Conservation (phyloP, 2,113 vertebrate species). For the Megaceryle maxima region DNA sequence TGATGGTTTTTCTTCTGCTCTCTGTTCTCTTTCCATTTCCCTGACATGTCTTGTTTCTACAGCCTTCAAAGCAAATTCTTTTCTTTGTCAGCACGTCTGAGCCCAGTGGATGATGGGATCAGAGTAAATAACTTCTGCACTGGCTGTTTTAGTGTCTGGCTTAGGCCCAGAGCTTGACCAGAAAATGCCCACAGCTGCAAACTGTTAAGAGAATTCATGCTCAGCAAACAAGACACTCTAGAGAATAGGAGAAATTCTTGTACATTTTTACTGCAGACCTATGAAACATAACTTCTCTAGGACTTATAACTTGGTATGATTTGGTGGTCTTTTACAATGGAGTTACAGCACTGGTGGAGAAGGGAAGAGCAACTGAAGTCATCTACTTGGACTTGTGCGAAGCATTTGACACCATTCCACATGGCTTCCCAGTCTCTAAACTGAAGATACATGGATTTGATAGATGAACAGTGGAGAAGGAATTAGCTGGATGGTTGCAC, state of each 20-base stretch:
- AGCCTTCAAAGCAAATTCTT: not conserved
- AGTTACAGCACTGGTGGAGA: too few relatives aligned
- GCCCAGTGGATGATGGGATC: not conserved
- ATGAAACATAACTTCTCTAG: accelerated
- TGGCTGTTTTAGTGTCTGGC: not conserved
- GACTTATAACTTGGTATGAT: not conserved
- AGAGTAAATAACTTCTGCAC: not conserved
- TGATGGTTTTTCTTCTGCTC: not conserved
- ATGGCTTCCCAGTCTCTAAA: too few relatives aligned
- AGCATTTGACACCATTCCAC: too few relatives aligned
- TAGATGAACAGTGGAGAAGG: too few relatives aligned
- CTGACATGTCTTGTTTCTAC: not conserved
- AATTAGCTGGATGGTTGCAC: too few relatives aligned
- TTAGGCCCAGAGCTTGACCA: not conserved
- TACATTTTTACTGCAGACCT: not conserved
- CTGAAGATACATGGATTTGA: too few relatives aligned
- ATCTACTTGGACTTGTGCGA: too few relatives aligned
- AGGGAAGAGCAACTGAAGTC: too few relatives aligned
- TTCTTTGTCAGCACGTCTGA: not conserved
- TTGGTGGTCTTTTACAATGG: not conserved
- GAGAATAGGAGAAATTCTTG: not conserved
- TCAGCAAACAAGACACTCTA: not conserved
- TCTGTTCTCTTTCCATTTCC: not conserved
- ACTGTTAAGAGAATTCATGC: not conserved
- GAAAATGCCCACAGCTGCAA: not conserved